Evolutionary conservation across 2,113 vertebrate genomes (phyloP), one percentile per base, ranked within the genome.

Genomic region (Eptesicus fuscus): DNA sequence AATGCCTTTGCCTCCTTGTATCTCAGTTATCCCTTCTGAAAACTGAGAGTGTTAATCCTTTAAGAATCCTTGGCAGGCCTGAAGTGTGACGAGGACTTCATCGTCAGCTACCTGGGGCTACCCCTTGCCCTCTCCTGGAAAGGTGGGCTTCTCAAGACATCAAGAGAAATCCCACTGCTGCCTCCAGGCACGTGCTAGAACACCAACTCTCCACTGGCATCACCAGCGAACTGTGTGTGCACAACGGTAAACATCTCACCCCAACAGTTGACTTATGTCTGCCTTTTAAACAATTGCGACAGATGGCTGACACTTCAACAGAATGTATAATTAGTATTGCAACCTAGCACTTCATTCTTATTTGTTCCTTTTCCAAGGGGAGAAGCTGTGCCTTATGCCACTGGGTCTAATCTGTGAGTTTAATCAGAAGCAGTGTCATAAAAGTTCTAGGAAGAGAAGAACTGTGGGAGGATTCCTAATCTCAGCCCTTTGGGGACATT

Each of bases 281-380:
- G 53, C 94, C 96, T 97, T 97, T 56, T 95, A 97, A 98, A 95
- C 77, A 96, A 78, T 61, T 30, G 59, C 97, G 97, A 97, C 94
- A 90, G 94, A 97, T 96, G 32, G 83, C 70, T 96, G 92, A 85
- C 92, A 96, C 97, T 97, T 40, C 83, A 95, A 79, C 93, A 96
- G 89, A 32, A 96, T 98, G 95, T 94, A 91, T 88, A 97, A 96
- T 89, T 96, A 96, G 83, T 37, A 71, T 69, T 76, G 93, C 97
- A 96, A 97, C 91, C 88, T 96, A 95, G 96, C 96, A 97, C 95
- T 95, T 95, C 90, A 95, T 97, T 95, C 96, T 97, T 96, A 91
- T 77, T 95, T 96, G 93, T 93, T 95, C 87, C 89, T 96, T 96
- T 91, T 94, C 91, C 90, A 94, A 94, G 80, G 42, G 92, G 79